Conservation (phyloP, 2,113 vertebrate species). For the Elephas maximus region DNA sequence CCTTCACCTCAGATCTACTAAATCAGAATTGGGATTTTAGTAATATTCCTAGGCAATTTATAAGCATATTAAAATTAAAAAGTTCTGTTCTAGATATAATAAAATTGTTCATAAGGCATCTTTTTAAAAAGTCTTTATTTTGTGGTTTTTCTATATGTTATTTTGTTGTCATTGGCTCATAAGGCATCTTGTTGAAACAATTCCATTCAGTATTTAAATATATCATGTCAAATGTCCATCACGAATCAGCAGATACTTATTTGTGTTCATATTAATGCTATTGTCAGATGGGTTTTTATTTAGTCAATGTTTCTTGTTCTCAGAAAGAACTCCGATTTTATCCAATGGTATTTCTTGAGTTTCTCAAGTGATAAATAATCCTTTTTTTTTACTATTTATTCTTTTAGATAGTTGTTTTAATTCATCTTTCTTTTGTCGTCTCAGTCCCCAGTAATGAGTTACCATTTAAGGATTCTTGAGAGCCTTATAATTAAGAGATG, state of each 20-base stretch:
- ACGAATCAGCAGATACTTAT: background rate
- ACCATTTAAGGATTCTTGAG: background rate
- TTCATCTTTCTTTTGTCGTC: background rate
- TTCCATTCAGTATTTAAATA: background rate
- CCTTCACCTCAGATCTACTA: background rate
- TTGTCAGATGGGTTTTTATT: background rate
- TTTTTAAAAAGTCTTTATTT: too few relatives aligned
- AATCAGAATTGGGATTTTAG: slow-evolving; percentile 14
- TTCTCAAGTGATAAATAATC: background rate
- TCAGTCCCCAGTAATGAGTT: background rate
- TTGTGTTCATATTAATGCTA: background rate
- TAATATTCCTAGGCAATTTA: background rate
- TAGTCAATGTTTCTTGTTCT: background rate
- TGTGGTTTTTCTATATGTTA: too few relatives aligned
- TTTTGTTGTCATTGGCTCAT: too few relatives aligned
- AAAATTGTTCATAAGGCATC: background rate
- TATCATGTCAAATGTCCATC: background rate
- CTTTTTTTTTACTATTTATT: background rate
- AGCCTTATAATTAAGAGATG: background rate
- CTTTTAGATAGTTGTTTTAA: background rate
- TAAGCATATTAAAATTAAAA: background rate
- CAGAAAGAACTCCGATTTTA: background rate
- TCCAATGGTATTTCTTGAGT: background rate
- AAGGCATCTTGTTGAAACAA: slow-evolving; percentile 1
- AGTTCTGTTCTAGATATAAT: background rate